These are phyloP conservation scores for Dreissena rostriformis DNA, from an alignment of 1,140 invertebrate species.

Conservation along the genomic window DNA sequence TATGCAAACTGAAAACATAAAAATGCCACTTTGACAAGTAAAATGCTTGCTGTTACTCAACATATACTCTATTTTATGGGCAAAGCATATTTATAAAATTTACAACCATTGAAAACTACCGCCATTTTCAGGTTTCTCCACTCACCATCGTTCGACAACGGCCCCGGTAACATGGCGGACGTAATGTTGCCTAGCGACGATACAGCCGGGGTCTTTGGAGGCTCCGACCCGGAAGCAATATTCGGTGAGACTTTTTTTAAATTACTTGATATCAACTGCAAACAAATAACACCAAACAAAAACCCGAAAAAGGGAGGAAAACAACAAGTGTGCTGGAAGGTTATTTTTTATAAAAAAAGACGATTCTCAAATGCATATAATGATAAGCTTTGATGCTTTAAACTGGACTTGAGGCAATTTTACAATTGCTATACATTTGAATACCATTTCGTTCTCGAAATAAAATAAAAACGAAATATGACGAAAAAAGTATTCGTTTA, in stretches of 20 bases:
- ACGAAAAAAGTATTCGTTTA: no score
- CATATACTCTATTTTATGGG: neutral
- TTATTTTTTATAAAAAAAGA: neutral
- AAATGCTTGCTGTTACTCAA: neutral
- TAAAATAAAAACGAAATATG: no score
- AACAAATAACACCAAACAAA: neutral
- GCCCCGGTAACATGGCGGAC: conserved; percentile 13
- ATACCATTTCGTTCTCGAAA: neutral
- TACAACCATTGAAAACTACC: neutral
- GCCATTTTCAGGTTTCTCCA: neutral
- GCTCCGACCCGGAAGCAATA: conserved; percentile 45
- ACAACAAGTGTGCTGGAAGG: neutral
- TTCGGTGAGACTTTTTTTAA: conserved; percentile 26
- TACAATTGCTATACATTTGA: neutral
- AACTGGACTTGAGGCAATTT: neutral
- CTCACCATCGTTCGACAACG: neutral
- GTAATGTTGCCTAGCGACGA: conserved; percentile 5
- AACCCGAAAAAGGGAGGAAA: neutral
- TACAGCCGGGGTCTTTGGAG: conserved; percentile 31
- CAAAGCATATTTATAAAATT: neutral
- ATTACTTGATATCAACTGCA: neutral
- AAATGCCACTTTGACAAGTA: neutral
- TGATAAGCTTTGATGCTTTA: neutral
- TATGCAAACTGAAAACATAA: no score
- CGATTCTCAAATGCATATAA: neutral